These are phyloP conservation scores for Lordiphosa stackelbergi DNA, from an alignment of 1,140 invertebrate genomes.

Conservation along the genomic window DNA sequence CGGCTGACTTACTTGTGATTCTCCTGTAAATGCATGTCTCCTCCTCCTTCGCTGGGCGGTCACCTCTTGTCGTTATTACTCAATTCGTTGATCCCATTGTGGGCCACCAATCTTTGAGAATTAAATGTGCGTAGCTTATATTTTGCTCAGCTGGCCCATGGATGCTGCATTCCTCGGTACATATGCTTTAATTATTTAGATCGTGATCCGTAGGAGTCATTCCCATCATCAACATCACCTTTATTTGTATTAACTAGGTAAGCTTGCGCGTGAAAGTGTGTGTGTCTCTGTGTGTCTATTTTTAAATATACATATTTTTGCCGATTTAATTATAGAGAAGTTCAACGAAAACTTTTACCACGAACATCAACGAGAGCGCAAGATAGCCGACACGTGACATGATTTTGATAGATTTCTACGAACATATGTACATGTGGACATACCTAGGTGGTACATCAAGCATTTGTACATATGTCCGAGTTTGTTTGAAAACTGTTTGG, in stretches of 20 bases:
- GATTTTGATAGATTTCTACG: slow-evolving; percentile 8
- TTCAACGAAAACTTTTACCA: slow-evolving; percentile 12
- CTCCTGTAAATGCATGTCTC: slow-evolving; percentile 57
- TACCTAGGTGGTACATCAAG: too few species aligned
- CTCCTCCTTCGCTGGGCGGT: not conserved
- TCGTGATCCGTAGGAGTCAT: slow-evolving; percentile 10
- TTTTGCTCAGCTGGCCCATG: slow-evolving; percentile 1
- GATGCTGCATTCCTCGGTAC: not conserved
- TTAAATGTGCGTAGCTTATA: not conserved
- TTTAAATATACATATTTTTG: slow-evolving; percentile 35
- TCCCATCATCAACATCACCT: slow-evolving; percentile 29
- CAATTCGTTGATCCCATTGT: not conserved
- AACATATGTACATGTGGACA: not conserved
- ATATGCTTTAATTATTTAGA: slow-evolving; percentile 18
- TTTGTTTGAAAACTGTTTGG: slow-evolving; percentile 7
- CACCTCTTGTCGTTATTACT: not conserved
- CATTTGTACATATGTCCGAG: slow-evolving; percentile 1
- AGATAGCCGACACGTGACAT: slow-evolving; percentile 28
- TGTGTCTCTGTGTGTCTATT: slow-evolving; percentile 25
- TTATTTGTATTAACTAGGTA: slow-evolving; percentile 25
- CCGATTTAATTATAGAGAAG: slow-evolving; percentile 31
- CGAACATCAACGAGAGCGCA: slow-evolving; percentile 9
- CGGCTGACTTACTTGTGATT: slow-evolving; percentile 33
- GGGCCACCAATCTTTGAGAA: not conserved
- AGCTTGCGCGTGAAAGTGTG: slow-evolving; percentile 9